phyloP scores from a whole-genome alignment of 2,113 vertebrate genomes.

The Eubucco bourcierii region DNA sequence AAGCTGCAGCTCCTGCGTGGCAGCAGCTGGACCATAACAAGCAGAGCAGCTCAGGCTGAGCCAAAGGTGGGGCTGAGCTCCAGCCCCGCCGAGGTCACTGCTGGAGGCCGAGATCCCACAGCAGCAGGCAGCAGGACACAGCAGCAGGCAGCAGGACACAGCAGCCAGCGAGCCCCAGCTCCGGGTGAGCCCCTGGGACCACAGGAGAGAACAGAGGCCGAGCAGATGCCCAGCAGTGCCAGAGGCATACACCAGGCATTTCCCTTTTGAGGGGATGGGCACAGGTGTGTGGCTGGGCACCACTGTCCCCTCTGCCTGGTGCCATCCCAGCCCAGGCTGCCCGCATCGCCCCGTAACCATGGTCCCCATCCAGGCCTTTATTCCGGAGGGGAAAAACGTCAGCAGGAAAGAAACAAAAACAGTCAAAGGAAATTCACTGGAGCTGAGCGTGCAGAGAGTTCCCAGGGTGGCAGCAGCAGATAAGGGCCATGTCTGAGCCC shows the following conservation, averaged over 20 bases:
- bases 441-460: neutral
- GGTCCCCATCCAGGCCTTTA: conserved; percentile 42
- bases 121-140: neutral
- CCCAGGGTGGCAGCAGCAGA: conserved; percentile 41
- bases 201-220: neutral
- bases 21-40: conserved; percentile 38
- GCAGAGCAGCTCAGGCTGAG: neutral
- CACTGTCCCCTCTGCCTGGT: neutral
- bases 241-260: fast-evolving
- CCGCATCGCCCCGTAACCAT: neutral
- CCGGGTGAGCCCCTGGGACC: neutral
- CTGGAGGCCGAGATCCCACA: neutral
- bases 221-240: neutral
- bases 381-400: conserved; percentile 57
- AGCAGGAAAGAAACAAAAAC: conserved; percentile 65
- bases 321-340: neutral
- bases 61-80: conserved; percentile 30
- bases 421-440: conserved; percentile 60
- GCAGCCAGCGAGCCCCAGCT: neutral
- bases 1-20: neutral
- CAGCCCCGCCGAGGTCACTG: conserved; percentile 4
- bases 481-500: conserved; percentile 19
- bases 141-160: neutral
- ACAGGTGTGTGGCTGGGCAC: neutral
- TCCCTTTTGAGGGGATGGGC: neutral